Evolutionary conservation across 2,888 invertebrate species (phyloP).

Genomic region (Lithophane ornitopus): DNA sequence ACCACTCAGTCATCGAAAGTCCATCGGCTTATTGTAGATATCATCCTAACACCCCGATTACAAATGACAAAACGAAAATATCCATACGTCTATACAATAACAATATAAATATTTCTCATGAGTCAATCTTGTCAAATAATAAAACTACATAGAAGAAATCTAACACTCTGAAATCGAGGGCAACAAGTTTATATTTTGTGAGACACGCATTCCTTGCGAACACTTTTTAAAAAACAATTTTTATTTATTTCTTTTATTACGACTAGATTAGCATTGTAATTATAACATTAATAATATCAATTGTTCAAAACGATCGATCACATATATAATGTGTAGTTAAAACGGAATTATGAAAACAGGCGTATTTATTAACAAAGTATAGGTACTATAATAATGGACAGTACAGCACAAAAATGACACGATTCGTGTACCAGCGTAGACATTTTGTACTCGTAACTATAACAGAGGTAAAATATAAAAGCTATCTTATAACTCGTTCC

Average conservation of each 20-base stretch:
- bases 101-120: constrained; percentile 86
- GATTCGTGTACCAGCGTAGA: constrained; percentile 75
- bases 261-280: constrained; percentile 79
- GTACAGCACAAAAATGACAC: constrained; percentile 73
- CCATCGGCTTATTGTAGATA: constrained; percentile 86
- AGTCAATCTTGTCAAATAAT: constrained; percentile 86
- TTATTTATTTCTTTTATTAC: constrained; percentile 72
- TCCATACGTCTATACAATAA: constrained; percentile 87
- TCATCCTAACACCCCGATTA: constrained; percentile 86
- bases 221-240: constrained; percentile 76
- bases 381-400: constrained; percentile 71
- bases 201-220: constrained; percentile 77
- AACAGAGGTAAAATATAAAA: constrained; percentile 87
- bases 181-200: constrained; percentile 82
- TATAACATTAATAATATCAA: constrained; percentile 83
- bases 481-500: constrained; percentile 81
- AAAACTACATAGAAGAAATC: constrained; percentile 87
- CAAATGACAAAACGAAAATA: constrained; percentile 86
- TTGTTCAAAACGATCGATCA: constrained; percentile 74
- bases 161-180: constrained; percentile 85
- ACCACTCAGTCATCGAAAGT: constrained; percentile 89
- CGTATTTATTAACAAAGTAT: constrained; percentile 68
- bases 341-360: constrained; percentile 73
- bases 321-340: constrained; percentile 69
- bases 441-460: constrained; percentile 81